Conservation (phyloP, 2,888 invertebrate genomes). For the Drosophila demipolita region DNA sequence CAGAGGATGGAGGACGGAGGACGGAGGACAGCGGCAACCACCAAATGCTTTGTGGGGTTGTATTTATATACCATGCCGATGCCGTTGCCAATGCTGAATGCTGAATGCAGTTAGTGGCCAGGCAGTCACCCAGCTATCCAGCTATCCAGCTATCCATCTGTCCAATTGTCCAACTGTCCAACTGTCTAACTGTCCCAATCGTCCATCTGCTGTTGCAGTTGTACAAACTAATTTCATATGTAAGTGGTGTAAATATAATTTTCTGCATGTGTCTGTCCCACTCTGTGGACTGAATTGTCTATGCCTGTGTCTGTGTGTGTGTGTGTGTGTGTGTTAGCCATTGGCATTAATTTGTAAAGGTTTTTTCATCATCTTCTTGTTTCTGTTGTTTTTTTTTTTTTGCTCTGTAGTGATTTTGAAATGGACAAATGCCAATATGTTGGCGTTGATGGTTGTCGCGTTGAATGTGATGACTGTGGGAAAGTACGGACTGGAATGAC, state of each 20-base stretch:
- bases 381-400: conserved; percentile 22
- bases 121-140: conserved; percentile 15
- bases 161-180: conserved; percentile 10
- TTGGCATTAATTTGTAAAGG: conserved; percentile 76
- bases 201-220: conserved; percentile 55
- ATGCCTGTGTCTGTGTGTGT: conserved; percentile 1
- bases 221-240: conserved; percentile 83
- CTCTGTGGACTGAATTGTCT: conserved; percentile 37
- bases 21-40: neutral
- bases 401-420: conserved; percentile 43
- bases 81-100: conserved; percentile 4
- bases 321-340: conserved; percentile 40
- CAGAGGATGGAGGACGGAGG: conserved; percentile 8
- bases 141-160: conserved; percentile 5
- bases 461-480: conserved; percentile 70
- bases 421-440: conserved; percentile 74
- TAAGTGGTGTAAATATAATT: conserved; percentile 82
- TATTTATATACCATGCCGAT: neutral
- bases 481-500: conserved; percentile 52
- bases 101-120: conserved; percentile 19
- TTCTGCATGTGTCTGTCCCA: conserved; percentile 70
- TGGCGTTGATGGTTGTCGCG: conserved; percentile 68
- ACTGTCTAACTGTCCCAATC: conserved; percentile 20
- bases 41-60: conserved; percentile 36
- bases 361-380: conserved; percentile 47